These are phyloP conservation scores for Trachelus stipa DNA, from an alignment of 2,888 invertebrate species.

Conservation along the genomic window DNA sequence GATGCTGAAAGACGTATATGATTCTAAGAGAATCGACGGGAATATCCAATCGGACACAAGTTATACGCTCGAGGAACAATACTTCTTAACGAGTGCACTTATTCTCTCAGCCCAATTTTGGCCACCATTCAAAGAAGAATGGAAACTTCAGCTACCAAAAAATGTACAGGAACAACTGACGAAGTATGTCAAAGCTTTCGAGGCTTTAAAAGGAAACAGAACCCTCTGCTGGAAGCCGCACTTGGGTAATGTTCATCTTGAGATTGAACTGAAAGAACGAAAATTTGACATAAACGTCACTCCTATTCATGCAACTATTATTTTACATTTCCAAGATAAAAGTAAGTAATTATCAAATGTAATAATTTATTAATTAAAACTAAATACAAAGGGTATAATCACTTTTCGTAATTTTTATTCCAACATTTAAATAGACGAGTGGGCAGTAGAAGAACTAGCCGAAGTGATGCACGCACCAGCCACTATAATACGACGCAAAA, in stretches of 20 bases:
- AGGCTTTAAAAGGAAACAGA: slow-evolving; percentile 90
- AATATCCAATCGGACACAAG: slow-evolving; percentile 81
- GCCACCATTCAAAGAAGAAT: slow-evolving; percentile 96
- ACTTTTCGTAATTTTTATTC: neutral
- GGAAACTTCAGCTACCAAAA: slow-evolving; percentile 84
- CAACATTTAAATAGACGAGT: slow-evolving; percentile 71
- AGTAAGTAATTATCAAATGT: slow-evolving; percentile 66
- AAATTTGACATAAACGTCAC: slow-evolving; percentile 86
- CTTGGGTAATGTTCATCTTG: slow-evolving; percentile 90
- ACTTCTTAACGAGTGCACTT: slow-evolving; percentile 81
- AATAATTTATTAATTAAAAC: slow-evolving; percentile 13
- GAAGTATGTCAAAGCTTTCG: slow-evolving; percentile 89
- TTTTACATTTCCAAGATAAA: slow-evolving; percentile 92
- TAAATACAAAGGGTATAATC: slow-evolving; percentile 18
- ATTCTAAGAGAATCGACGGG: slow-evolving; percentile 93
- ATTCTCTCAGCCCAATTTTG: slow-evolving; percentile 99
- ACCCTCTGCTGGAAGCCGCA: slow-evolving; percentile 95
- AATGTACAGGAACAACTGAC: slow-evolving; percentile 84
- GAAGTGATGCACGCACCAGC: slow-evolving; percentile 88
- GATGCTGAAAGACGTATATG: slow-evolving; percentile 97
- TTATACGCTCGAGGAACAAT: slow-evolving; percentile 68
- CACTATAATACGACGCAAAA: slow-evolving; percentile 85
- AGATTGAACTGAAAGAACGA: slow-evolving; percentile 87
- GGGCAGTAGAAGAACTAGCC: slow-evolving; percentile 89
- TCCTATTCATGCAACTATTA: slow-evolving; percentile 93